A percentile compares a stretch with the other conserved stretches of the same genome.
These are phyloP conservation scores for Neogale vison DNA, from an alignment of 2,113 vertebrate species.

Conservation along the genomic window DNA sequence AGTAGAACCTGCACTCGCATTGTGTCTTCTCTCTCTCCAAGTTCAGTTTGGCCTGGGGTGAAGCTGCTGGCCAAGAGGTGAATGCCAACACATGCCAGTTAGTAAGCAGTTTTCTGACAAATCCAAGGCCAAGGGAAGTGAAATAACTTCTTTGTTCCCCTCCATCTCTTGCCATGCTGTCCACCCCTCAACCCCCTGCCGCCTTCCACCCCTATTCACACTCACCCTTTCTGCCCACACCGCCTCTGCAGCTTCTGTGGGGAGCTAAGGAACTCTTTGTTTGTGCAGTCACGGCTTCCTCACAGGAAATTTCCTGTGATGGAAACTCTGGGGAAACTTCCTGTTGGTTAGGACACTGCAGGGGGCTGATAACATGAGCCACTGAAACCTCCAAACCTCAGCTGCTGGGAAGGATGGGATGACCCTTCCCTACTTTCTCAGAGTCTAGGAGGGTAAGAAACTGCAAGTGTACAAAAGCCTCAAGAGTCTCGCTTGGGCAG, in stretches of 20 bases:
- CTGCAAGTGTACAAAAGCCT: background rate
- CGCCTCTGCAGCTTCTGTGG: slow-evolving; percentile 47
- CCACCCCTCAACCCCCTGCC: background rate
- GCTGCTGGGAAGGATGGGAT: slow-evolving; percentile 31
- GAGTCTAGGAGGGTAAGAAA: background rate
- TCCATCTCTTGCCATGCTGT: background rate
- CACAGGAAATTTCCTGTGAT: slow-evolving; percentile 89
- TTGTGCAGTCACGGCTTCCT: slow-evolving; percentile 83
- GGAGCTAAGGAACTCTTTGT: slow-evolving; percentile 71
- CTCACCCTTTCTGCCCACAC: background rate
- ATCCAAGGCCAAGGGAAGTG: slow-evolving; percentile 37
- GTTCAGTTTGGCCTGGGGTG: background rate
- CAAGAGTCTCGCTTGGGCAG: background rate
- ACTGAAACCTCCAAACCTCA: slow-evolving; percentile 53
- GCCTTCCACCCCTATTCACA: background rate
- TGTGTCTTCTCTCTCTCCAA: background rate
- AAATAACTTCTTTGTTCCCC: background rate
- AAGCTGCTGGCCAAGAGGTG: background rate
- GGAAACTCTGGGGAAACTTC: slow-evolving; percentile 87
- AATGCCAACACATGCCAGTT: background rate
- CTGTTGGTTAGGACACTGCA: slow-evolving; percentile 81
- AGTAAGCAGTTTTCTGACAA: background rate
- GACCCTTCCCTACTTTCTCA: slow-evolving; percentile 21
- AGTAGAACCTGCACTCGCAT: background rate
- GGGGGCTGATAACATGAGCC: slow-evolving; percentile 80